These are phyloP conservation scores for Dasysyrphus tricinctus DNA, from an alignment of 2,888 invertebrate species.

Conservation along the genomic window DNA sequence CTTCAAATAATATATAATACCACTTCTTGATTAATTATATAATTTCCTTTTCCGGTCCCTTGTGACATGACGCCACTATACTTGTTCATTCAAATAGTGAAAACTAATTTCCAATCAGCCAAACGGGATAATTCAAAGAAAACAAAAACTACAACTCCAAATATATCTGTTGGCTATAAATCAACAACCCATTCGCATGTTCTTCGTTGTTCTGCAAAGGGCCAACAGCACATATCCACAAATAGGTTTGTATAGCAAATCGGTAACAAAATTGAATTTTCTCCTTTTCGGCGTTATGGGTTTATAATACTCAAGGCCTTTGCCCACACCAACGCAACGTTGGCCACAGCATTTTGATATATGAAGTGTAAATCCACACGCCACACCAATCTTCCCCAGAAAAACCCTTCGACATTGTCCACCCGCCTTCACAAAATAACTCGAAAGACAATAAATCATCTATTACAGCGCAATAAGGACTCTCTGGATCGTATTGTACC, in stretches of 20 bases:
- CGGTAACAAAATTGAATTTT: conserved; percentile 73
- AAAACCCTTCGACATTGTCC: conserved; percentile 22
- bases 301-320: conserved; percentile 2
- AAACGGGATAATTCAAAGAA: conserved; percentile 51
- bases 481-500: conserved; percentile 9
- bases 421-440: conserved; percentile 16
- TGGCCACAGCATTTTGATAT: conserved; percentile 74
- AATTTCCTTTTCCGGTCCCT: conserved; percentile 13
- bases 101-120: conserved; percentile 73
- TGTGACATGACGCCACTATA: conserved; percentile 23
- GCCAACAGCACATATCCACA: background rate
- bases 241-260: conserved; percentile 44
- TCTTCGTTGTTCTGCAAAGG: conserved; percentile 9
- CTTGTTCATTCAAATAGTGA: conserved; percentile 40
- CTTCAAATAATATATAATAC: background rate
- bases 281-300: conserved; percentile 15
- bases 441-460: conserved; percentile 67
- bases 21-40: conserved; percentile 67
- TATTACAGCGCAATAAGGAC: conserved; percentile 34
- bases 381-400: background rate
- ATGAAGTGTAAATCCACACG: conserved; percentile 70
- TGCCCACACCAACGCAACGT: background rate
- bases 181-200: conserved; percentile 69
- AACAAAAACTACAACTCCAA: conserved; percentile 61
- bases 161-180: conserved; percentile 67